Conservation (phyloP, 2,888 invertebrate species). For the Heterodera filipjevi region DNA sequence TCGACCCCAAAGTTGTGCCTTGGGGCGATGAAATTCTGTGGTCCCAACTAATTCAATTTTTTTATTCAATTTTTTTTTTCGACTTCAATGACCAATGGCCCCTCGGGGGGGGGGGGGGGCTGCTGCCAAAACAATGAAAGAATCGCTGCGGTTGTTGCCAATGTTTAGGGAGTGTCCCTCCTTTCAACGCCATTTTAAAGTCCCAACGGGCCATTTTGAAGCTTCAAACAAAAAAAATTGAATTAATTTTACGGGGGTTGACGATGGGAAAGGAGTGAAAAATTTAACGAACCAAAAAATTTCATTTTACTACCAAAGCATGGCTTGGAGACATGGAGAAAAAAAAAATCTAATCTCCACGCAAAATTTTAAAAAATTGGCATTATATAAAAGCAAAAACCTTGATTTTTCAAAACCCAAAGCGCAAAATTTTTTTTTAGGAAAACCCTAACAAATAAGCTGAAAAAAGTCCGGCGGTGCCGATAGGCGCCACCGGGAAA, state of each 20-base stretch:
- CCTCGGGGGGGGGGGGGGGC: background rate
- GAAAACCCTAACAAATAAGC: no score
- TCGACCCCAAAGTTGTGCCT: background rate
- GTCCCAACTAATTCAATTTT: background rate
- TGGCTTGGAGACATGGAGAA: no score
- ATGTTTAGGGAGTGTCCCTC: background rate
- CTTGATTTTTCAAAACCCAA: no score
- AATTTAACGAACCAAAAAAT: background rate
- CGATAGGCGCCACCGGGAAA: no score
- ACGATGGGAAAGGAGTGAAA: background rate
- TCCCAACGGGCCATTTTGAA: background rate
- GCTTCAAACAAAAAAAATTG: background rate
- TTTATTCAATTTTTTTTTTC: background rate
- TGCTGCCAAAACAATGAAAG: background rate
- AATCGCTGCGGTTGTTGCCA: background rate
- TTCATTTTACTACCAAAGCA: no score
- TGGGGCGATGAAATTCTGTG: background rate
- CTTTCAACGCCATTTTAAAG: background rate
- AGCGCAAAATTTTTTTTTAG: no score
- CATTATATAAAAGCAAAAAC: no score
- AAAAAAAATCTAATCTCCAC: no score
- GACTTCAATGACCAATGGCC: background rate
- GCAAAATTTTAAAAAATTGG: no score
- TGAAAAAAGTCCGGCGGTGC: no score
- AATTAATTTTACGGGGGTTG: background rate